These are phyloP conservation scores for Sakesphorus luctuosus DNA, from an alignment of 2,113 vertebrate genomes.

Conservation along the genomic window DNA sequence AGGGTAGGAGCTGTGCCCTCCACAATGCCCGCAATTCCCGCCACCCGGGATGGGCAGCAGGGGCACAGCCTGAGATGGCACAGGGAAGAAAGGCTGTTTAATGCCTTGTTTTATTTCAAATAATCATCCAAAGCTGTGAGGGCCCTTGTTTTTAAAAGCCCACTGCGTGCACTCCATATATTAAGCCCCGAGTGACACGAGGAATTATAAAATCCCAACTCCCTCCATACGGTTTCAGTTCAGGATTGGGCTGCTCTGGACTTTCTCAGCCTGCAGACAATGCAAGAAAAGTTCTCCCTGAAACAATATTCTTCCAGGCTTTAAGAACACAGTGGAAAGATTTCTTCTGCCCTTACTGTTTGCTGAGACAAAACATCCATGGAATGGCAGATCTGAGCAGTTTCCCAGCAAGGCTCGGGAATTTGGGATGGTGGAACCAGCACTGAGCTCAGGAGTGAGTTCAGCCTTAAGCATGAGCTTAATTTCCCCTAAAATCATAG, in stretches of 20 bases:
- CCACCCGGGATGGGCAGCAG: background rate
- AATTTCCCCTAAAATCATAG: background rate
- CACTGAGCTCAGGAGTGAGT: accelerated
- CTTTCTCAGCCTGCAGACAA: constrained; percentile 54
- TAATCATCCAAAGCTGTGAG: constrained; percentile 24
- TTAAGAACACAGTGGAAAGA: background rate
- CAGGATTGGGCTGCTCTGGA: background rate
- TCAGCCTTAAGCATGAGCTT: background rate
- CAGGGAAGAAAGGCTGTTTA: background rate
- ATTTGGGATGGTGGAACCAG: background rate
- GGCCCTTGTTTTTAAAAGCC: constrained; percentile 36
- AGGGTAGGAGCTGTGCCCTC: accelerated
- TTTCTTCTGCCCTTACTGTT: background rate
- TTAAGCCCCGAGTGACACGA: background rate
- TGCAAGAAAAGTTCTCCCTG: background rate
- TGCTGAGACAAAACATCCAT: background rate
- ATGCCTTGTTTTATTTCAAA: background rate
- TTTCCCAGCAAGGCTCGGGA: background rate
- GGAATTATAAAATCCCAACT: constrained; percentile 1
- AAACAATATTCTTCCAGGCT: constrained; percentile 11
- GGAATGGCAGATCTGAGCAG: background rate
- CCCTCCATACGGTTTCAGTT: background rate
- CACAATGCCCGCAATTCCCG: accelerated
- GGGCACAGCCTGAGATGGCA: background rate
- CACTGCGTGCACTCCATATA: background rate